phyloP scores from a whole-genome alignment of 2,888 invertebrate genomes.

The Aphidius colemani region DNA sequence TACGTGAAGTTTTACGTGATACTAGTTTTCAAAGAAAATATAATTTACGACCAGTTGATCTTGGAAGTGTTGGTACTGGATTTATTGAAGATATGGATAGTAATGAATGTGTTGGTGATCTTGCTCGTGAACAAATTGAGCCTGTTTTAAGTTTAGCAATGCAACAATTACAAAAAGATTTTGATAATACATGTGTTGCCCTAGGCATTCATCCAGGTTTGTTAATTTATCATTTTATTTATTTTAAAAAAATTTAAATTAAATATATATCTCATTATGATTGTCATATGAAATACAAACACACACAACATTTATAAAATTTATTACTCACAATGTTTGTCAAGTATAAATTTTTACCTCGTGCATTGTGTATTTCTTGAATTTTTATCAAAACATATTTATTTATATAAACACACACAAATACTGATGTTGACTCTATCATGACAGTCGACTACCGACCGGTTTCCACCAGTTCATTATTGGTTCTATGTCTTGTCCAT shows the following conservation, averaged over 20 bases:
- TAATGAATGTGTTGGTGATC: slow-evolving; percentile 65
- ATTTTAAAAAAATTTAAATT: too few relatives aligned
- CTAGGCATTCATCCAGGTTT: slow-evolving; percentile 88
- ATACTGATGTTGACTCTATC: slow-evolving; percentile 21
- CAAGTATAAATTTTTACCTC: neutral
- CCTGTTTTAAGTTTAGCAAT: slow-evolving; percentile 83
- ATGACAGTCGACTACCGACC: slow-evolving; percentile 26
- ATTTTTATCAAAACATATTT: neutral
- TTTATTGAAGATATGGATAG: slow-evolving; percentile 69
- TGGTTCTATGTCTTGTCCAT: slow-evolving; percentile 30
- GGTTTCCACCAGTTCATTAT: slow-evolving; percentile 44
- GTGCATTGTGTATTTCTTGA: too few relatives aligned
- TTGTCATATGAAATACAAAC: too few relatives aligned
- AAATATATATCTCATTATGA: too few relatives aligned
- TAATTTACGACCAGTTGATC: slow-evolving; percentile 79
- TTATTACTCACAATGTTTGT: neutral
- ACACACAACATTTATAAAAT: neutral
- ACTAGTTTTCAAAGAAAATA: slow-evolving; percentile 84
- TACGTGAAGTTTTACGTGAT: slow-evolving; percentile 81
- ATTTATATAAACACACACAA: slow-evolving; percentile 14
- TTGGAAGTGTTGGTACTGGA: slow-evolving; percentile 64
- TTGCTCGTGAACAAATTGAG: slow-evolving; percentile 78
- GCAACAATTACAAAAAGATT: slow-evolving; percentile 84
- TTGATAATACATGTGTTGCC: slow-evolving; percentile 81
- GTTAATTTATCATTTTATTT: slow-evolving; percentile 45